phyloP scores from a whole-genome alignment of 2,113 vertebrate species.

The Xyliphius kryptos region DNA sequence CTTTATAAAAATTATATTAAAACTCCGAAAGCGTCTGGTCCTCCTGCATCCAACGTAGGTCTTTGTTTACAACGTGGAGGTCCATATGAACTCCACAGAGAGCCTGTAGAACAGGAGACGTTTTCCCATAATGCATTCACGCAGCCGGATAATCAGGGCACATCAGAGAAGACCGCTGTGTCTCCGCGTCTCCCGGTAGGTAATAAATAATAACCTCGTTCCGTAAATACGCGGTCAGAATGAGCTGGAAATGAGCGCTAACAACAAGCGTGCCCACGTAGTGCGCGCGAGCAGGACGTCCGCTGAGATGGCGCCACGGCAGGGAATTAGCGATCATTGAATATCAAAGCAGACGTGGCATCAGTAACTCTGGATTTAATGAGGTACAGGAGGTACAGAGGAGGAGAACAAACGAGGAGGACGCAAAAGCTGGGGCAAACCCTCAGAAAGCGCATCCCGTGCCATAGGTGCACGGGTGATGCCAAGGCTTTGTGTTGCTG shows the following conservation, averaged over 20 bases:
- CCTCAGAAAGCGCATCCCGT: conserved; percentile 20
- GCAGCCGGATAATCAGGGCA: not conserved
- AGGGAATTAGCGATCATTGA: conserved; percentile 67
- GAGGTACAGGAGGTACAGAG: conserved; percentile 41
- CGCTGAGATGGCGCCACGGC: conserved; percentile 56
- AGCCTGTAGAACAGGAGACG: not conserved
- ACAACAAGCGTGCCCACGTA: not conserved
- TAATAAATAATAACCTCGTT: not conserved
- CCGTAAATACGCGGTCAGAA: not conserved
- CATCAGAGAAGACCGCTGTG: not conserved
- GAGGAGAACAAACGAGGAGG: not conserved
- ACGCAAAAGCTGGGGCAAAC: conserved; percentile 6
- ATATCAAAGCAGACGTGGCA: conserved; percentile 70
- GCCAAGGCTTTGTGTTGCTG: conserved; percentile 57
- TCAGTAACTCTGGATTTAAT: conserved; percentile 57
- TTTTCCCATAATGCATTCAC: conserved; percentile 14
- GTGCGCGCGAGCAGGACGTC: conserved; percentile 52
- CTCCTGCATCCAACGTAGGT: too few species aligned
- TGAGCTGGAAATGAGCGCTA: not conserved
- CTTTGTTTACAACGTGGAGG: not conserved
- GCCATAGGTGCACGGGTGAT: conserved; percentile 55
- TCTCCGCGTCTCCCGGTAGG: conserved; percentile 2
- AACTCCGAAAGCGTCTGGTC: not conserved
- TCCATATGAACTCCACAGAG: not conserved
- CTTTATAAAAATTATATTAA: too few species aligned